Conservation (phyloP, 1,140 invertebrate species). For the Aphelinus atriplicis region DNA sequence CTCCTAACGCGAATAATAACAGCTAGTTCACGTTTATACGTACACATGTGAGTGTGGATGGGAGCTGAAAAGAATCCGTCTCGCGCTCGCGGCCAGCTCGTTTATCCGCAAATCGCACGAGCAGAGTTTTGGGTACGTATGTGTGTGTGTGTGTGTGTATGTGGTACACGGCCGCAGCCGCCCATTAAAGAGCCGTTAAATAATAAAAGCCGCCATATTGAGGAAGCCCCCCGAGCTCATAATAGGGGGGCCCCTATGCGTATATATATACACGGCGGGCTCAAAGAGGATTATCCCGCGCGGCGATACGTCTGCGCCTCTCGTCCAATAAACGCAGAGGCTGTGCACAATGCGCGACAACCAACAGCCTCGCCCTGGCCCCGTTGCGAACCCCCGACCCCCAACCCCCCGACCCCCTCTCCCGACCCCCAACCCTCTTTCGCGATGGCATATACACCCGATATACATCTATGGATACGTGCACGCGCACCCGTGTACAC, state of each 20-base stretch:
- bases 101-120: conserved; percentile 24
- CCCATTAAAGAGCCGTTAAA: conserved; percentile 58
- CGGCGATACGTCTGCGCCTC: conserved; percentile 52
- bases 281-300: conserved; percentile 56
- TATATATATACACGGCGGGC: not conserved
- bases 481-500: too few species aligned
- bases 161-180: not conserved
- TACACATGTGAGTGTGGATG: too few species aligned
- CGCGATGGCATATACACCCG: not conserved
- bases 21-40: too few species aligned
- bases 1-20: too few species aligned
- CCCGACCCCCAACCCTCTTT: not conserved
- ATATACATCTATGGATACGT: not conserved
- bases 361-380: conserved; percentile 18
- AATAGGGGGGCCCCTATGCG: conserved; percentile 25
- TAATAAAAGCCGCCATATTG: conserved; percentile 58
- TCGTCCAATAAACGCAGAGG: conserved; percentile 20
- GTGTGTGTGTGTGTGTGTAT: too few species aligned
- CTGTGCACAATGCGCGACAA: conserved; percentile 1
- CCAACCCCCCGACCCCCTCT: too few species aligned
- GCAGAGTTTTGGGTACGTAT: too few species aligned
- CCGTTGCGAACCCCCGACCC: too few species aligned
- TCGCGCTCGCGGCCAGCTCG: too few species aligned
- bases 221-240: conserved; percentile 27
- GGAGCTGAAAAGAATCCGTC: too few species aligned